Percentiles rank a stretch among this genome's conserved stretches.
phyloP scores from a whole-genome alignment of 92 coral and sea anemone genomes.

The Parazoanthus atlanticus region DNA sequence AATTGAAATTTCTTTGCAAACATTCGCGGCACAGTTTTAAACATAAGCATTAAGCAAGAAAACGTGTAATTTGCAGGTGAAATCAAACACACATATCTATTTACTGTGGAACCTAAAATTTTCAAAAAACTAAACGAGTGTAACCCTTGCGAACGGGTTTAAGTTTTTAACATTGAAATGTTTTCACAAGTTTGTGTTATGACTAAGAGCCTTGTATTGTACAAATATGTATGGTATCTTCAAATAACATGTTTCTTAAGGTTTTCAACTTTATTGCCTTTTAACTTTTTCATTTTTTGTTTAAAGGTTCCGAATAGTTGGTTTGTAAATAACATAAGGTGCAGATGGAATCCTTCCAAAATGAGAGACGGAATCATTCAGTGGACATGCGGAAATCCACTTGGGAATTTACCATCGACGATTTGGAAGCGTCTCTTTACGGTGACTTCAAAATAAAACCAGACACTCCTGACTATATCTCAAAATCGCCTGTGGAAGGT shows the following conservation, averaged over 20 bases:
- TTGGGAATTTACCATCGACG: slow-evolving; percentile 19
- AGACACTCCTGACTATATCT: not conserved
- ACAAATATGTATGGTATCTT: not conserved
- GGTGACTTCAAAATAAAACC: not conserved
- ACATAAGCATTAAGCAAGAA: not conserved
- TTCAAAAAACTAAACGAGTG: not conserved
- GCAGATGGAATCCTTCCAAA: slow-evolving; percentile 5
- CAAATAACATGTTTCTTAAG: not conserved
- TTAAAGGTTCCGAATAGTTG: not conserved
- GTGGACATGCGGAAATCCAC: slow-evolving; percentile 34
- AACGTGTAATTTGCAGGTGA: not conserved
- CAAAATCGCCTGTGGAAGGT: not conserved
- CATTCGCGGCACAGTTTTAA: not conserved
- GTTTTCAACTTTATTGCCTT: not conserved
- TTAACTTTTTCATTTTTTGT: not conserved
- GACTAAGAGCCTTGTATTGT: not conserved
- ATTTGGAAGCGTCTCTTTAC: slow-evolving; percentile 10
- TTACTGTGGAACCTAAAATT: not conserved
- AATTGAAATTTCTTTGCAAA: not conserved
- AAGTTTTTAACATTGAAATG: not conserved
- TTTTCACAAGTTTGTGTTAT: not conserved
- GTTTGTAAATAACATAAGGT: not conserved
- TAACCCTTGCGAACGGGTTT: not conserved
- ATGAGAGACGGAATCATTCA: not conserved
- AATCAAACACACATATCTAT: not conserved